Evolutionary conservation across 1,140 invertebrate genomes (phyloP).

Genomic region (Carcinoscorpius rotundicauda): DNA sequence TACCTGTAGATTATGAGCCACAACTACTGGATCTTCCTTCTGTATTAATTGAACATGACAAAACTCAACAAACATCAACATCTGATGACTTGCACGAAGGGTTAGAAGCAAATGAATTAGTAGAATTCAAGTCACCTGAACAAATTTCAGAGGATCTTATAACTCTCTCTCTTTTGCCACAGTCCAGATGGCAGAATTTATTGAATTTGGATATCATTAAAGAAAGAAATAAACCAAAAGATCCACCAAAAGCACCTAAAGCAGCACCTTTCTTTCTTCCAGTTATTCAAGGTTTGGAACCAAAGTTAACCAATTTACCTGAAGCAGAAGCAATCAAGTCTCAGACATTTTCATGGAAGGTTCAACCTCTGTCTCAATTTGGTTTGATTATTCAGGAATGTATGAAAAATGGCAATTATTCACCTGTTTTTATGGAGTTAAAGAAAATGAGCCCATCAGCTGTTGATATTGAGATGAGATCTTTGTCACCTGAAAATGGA

Average conservation of each 20-base stretch:
- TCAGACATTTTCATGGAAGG: slow-evolving; percentile 21
- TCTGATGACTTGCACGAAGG: slow-evolving; percentile 29
- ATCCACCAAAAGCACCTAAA: slow-evolving; percentile 62
- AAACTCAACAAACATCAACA: background rate
- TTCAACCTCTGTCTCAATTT: slow-evolving; percentile 5
- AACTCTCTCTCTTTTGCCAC: slow-evolving; percentile 69
- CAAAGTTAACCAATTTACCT: slow-evolving; percentile 56
- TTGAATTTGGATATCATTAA: slow-evolving; percentile 81
- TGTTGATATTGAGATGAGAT: slow-evolving; percentile 80
- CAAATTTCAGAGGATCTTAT: slow-evolving; percentile 71
- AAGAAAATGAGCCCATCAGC: slow-evolving; percentile 68
- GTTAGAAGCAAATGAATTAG: background rate
- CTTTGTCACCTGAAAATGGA: slow-evolving; percentile 54
- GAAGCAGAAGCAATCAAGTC: slow-evolving; percentile 23
- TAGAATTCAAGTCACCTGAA: slow-evolving; percentile 58
- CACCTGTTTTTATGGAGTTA: slow-evolving; percentile 43
- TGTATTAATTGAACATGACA: slow-evolving; percentile 19
- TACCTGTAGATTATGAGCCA: slow-evolving; percentile 44
- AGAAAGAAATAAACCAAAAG: slow-evolving; percentile 80
- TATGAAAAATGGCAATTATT: slow-evolving; percentile 19
- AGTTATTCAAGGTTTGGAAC: slow-evolving; percentile 65
- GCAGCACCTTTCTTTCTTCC: slow-evolving; percentile 91
- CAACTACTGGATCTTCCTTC: slow-evolving; percentile 46
- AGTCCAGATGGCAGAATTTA: slow-evolving; percentile 86
- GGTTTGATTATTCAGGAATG: slow-evolving; percentile 15